phyloP scores from a whole-genome alignment of 2,888 invertebrate genomes.

The Subacronicta megacephala region DNA sequence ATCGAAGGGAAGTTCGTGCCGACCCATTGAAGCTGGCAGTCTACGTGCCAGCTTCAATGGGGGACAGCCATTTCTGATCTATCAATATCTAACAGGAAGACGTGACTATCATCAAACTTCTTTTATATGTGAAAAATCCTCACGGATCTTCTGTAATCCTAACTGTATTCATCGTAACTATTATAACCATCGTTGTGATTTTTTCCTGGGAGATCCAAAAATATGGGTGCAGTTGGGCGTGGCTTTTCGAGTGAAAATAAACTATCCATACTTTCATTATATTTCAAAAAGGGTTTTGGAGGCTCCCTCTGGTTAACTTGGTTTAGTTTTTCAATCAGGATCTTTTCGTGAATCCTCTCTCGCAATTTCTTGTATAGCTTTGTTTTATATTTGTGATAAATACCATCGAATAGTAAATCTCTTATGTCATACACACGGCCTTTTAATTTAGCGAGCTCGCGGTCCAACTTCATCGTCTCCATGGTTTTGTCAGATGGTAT shows the following conservation, averaged over 20 bases:
- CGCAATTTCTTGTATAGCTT: conserved; percentile 55
- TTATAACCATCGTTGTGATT: conserved; percentile 2
- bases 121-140: too few relatives aligned
- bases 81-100: too few relatives aligned
- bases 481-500: conserved; percentile 43
- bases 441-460: conserved; percentile 54
- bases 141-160: too few relatives aligned
- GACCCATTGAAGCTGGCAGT: too few relatives aligned
- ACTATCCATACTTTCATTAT: not conserved
- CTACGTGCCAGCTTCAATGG: too few relatives aligned
- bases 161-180: not conserved
- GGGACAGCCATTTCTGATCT: too few relatives aligned
- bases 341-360: not conserved
- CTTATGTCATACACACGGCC: conserved; percentile 74
- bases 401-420: conserved; percentile 64
- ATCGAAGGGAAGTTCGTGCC: too few relatives aligned
- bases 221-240: not conserved
- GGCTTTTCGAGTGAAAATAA: too few relatives aligned
- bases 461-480: conserved; percentile 60
- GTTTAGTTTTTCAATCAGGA: accelerated
- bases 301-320: accelerated
- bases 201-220: not conserved
- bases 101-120: too few relatives aligned
- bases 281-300: conserved; percentile 8
- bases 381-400: conserved; percentile 59